Evolutionary conservation across 2,888 invertebrate species (phyloP).

Genomic region (Acanthosoma haemorrhoidale): DNA sequence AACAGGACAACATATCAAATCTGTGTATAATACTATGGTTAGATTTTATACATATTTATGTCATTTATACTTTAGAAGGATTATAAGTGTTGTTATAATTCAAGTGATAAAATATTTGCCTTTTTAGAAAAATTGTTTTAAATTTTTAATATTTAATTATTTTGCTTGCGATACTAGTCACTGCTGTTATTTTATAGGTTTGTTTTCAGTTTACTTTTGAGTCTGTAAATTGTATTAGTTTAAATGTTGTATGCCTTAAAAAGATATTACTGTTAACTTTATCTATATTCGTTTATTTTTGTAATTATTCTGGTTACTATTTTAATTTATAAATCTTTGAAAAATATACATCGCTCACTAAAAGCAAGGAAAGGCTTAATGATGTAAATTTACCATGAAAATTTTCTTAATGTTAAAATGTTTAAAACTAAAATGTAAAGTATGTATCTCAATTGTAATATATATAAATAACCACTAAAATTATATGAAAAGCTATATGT

Average conservation of each 20-base stretch:
- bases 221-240: background rate
- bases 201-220: background rate
- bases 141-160: background rate
- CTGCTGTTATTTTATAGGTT: background rate
- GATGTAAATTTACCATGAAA: conserved; percentile 17
- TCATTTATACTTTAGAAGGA: background rate
- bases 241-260: background rate
- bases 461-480: background rate
- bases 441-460: conserved; percentile 20
- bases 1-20: conserved; percentile 21
- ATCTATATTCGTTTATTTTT: conserved; percentile 9
- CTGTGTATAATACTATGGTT: conserved; percentile 6
- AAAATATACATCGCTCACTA: background rate
- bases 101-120: background rate
- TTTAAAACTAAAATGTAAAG: conserved; percentile 14
- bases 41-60: conserved; percentile 12
- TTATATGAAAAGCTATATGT: conserved; percentile 5
- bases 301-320: background rate
- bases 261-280: background rate
- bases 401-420: conserved; percentile 16
- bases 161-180: conserved; percentile 15
- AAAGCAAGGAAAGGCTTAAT: background rate
- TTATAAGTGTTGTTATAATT: background rate
- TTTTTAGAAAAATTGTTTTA: background rate
- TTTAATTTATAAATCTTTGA: background rate